Conservation (phyloP, 64 coral and sea anemone species). For the Stichodactyla helianthus region DNA sequence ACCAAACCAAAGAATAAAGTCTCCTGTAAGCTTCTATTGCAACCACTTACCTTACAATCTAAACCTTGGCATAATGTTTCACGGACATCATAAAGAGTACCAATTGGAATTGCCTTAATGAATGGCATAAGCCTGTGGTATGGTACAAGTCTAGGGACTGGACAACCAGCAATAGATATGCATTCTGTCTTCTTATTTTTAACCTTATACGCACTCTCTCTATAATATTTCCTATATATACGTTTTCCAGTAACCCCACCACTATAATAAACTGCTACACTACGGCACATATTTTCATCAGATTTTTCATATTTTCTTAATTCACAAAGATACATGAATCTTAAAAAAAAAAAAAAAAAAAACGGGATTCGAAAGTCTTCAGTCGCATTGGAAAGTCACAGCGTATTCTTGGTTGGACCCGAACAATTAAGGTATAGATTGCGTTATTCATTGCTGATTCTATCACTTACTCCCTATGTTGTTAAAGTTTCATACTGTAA, state of each 20-base stretch:
- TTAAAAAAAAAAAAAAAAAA: no score
- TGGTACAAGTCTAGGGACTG: slow-evolving; percentile 11
- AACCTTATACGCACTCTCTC: no score
- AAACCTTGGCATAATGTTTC: slow-evolving; percentile 3
- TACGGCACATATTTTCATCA: slow-evolving; percentile 28
- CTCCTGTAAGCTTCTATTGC: no score
- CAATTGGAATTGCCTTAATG: slow-evolving; percentile 19
- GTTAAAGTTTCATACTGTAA: no score
- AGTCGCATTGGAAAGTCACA: no score
- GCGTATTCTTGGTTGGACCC: no score
- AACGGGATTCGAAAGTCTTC: no score
- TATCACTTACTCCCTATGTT: no score
- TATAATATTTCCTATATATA: slow-evolving; percentile 32
- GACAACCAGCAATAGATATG: not conserved
- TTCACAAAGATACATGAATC: no score
- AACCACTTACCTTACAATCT: slow-evolving; percentile 5
- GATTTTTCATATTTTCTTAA: slow-evolving; percentile 20
- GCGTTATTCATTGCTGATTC: no score
- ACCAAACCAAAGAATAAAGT: slow-evolving; percentile 22
- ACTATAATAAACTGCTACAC: slow-evolving; percentile 40
- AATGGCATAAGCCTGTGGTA: slow-evolving; percentile 32
- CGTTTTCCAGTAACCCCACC: slow-evolving; percentile 56
- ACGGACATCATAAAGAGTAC: slow-evolving; percentile 4
- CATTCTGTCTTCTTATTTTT: slow-evolving; percentile 17
- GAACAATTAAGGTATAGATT: no score